These are phyloP conservation scores for Marcusenius ussheri DNA, from an alignment of 2,113 vertebrate genomes.

Conservation along the genomic window DNA sequence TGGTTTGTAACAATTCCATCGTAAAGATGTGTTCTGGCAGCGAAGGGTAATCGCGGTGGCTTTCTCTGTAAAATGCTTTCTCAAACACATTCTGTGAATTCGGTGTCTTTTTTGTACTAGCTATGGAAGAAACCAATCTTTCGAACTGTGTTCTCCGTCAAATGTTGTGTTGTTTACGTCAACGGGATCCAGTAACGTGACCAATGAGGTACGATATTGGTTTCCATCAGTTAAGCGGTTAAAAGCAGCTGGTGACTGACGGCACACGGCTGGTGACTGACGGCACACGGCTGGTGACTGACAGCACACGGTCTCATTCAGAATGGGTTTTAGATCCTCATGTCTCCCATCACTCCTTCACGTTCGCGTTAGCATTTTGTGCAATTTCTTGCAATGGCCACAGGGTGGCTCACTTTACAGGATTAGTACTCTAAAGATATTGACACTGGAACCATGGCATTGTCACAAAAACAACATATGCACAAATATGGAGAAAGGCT, in stretches of 20 bases:
- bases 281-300: neutral
- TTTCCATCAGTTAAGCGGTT: neutral
- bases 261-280: neutral
- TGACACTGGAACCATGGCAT: neutral
- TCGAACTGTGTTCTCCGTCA: neutral
- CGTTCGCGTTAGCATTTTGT: neutral
- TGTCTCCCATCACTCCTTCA: neutral
- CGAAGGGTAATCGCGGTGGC: neutral
- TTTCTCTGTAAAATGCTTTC: neutral
- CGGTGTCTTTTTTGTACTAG: neutral
- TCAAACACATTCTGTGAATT: neutral
- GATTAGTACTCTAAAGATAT: neutral
- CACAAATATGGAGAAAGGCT: neutral
- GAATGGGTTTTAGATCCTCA: neutral
- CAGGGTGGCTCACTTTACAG: neutral
- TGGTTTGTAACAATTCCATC: slow-evolving; percentile 7
- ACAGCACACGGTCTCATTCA: neutral
- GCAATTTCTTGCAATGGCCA: neutral
- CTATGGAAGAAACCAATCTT: neutral
- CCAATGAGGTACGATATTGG: neutral
- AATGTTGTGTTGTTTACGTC: neutral
- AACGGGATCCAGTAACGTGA: neutral
- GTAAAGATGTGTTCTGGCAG: neutral
- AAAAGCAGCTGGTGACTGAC: neutral
- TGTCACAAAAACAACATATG: neutral